Conservation (phyloP, 2,113 vertebrate species). For the Charadrius vociferus region DNA sequence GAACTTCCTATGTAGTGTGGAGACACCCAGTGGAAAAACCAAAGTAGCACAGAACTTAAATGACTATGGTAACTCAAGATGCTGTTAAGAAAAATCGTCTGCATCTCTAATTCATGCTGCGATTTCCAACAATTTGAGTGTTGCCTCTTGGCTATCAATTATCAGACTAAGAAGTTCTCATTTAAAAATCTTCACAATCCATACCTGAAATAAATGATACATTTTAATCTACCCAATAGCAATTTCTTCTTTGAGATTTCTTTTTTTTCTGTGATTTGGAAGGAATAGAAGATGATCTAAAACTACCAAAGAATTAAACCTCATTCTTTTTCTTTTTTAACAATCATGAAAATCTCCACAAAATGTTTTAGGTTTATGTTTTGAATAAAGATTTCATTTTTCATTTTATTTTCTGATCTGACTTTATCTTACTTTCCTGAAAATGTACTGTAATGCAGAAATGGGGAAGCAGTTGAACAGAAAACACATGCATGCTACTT, state of each 20-base stretch:
- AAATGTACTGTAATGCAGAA: background rate
- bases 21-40: conserved; percentile 60
- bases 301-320: background rate
- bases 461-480: background rate
- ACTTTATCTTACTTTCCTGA: background rate
- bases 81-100: background rate
- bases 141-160: background rate
- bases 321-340: background rate
- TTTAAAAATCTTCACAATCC: background rate
- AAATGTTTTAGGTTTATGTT: background rate
- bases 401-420: background rate
- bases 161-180: background rate
- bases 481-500: background rate
- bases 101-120: background rate
- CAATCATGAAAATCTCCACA: background rate
- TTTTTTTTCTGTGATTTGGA: background rate
- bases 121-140: background rate
- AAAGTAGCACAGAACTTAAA: background rate
- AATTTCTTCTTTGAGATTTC: background rate
- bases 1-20: conserved; percentile 56
- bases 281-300: background rate
- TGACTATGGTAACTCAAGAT: background rate
- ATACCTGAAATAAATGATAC: background rate
- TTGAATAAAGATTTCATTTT: background rate
- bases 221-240: fast-evolving